Conservation (phyloP, 1,140 invertebrate species). For the Magallana gigas region DNA sequence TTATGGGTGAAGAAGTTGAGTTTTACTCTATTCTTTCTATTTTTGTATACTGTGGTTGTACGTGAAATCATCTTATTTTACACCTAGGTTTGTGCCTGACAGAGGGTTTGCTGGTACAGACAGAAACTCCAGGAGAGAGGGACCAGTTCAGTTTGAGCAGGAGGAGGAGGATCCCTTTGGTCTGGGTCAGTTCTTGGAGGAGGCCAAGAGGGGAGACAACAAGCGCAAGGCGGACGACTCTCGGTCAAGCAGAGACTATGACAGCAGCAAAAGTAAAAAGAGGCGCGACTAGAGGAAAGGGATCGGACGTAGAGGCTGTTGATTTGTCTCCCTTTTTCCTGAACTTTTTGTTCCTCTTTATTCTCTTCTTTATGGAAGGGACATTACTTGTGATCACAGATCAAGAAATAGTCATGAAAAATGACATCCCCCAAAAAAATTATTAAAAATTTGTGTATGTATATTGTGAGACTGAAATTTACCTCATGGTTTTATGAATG, state of each 20-base stretch:
- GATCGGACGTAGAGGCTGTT: background rate
- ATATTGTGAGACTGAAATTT: too few relatives aligned
- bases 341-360: background rate
- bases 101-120: constrained; percentile 97
- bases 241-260: constrained; percentile 71
- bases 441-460: background rate
- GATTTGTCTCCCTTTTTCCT: background rate
- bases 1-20: too few relatives aligned
- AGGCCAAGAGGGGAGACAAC: constrained; percentile 87
- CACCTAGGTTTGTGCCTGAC: constrained; percentile 91
- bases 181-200: constrained; percentile 97
- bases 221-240: constrained; percentile 76
- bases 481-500: background rate
- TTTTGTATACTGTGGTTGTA: too few relatives aligned
- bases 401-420: background rate
- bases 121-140: constrained; percentile 84
- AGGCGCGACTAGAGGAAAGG: constrained; percentile 65
- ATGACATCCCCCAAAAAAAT: background rate
- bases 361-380: background rate
- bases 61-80: background rate
- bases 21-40: too few relatives aligned
- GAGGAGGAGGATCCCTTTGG: constrained; percentile 97
- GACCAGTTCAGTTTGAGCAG: constrained; percentile 97
- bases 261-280: constrained; percentile 70
- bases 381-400: background rate